Evolutionary conservation across 2,113 vertebrate genomes (phyloP), one percentile per base, ranked within the genome.

Genomic region (Paedocypris sp.): DNA sequence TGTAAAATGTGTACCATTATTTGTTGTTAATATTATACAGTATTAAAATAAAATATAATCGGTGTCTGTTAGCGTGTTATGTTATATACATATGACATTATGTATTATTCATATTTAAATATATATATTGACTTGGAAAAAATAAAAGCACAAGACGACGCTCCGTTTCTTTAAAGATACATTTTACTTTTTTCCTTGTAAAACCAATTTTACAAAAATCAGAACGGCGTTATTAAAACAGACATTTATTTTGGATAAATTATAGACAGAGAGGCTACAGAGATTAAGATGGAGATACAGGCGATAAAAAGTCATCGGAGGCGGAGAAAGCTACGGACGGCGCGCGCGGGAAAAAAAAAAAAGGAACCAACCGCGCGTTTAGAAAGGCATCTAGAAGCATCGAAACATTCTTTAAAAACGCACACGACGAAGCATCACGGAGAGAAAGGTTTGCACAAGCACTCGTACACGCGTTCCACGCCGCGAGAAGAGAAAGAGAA

Each of bases 161-260:
- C n/a, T 52, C 6, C 15, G 38, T 77, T 76, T 84, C 73, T 84
- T 87, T 86, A 82, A 86, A 86, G 81, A 86, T 86, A 87, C 80
- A 82, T 86, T 87, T 86, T 85, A 83, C n/a, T 83, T 86, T 84
- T 82, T 85, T 85, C 83, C 72, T 85, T 87, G 83, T 85, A 87
- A 87, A 86, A 87, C 79, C 84, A 85, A 85, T 82, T 85, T 85
- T 85, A 82, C 79, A 87, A 86, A 87, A 77, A 80, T 83, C 78
- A 76, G 77, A 83, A 83, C 77, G 82, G 76, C 80, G 80, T 64
- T 85, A 85, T 83, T 82, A 83, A 77, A 82, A 80, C 78, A 52
- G 38, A 47, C 31, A 53, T 35, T 57, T 68, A 56, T 69, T 71
- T 66, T 48, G 63, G 70, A 72, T 72, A 69, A 72, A 72, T 75